These are phyloP conservation scores for Actinostola sp. DNA, from an alignment of 92 coral and sea anemone species.

Conservation along the genomic window DNA sequence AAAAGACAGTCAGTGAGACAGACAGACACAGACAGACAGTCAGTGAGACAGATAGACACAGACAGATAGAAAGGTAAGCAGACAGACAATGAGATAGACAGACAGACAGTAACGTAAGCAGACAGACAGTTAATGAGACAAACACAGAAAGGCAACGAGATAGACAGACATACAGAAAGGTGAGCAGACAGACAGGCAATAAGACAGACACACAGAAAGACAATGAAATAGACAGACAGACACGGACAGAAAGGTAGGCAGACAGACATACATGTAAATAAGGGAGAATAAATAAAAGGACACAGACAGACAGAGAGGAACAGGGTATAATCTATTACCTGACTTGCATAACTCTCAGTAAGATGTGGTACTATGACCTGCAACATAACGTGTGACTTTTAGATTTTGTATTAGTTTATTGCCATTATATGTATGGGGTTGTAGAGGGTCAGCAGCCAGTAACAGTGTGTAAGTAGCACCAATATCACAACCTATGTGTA, in stretches of 20 bases:
- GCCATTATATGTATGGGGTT: no score
- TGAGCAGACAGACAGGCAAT: neutral
- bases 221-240: neutral
- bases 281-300: no score
- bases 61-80: neutral
- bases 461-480: no score
- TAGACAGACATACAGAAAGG: neutral
- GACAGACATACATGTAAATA: neutral
- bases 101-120: neutral
- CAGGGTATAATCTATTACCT: slow-evolving; percentile 56
- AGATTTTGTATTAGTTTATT: no score
- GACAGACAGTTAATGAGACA: neutral
- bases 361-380: slow-evolving; percentile 95
- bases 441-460: no score
- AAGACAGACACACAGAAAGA: neutral
- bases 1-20: neutral
- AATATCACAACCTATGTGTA: no score
- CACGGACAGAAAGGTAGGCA: no score
- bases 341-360: slow-evolving; percentile 92
- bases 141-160: neutral
- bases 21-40: neutral
- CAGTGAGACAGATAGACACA: neutral
- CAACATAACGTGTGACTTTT: slow-evolving; percentile 4
- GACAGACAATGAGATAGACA: neutral
- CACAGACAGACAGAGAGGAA: neutral